Conservation (phyloP, 2,797 vertebrate species). For the Danio tinwini region DNA sequence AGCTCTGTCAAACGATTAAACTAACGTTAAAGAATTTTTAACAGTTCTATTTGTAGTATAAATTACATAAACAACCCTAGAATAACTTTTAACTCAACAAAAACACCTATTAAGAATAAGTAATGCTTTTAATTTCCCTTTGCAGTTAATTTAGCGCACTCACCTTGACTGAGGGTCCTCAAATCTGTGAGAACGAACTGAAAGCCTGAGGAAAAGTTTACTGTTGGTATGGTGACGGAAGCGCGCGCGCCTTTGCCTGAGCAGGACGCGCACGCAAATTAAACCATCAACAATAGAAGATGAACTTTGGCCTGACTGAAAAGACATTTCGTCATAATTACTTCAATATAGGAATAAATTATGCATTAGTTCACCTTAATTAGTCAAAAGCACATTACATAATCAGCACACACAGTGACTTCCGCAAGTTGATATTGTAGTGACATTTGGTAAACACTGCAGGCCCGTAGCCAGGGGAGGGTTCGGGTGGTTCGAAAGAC, state of each 20-base stretch:
- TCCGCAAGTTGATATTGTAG: background rate
- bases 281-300: conserved; percentile 1
- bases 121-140: background rate
- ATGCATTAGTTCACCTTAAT: background rate
- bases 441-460: too few species aligned
- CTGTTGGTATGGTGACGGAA: background rate
- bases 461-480: too few species aligned
- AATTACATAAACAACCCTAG: background rate
- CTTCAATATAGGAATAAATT: background rate
- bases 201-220: conserved; percentile 56
- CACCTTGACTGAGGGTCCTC: conserved; percentile 58
- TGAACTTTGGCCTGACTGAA: background rate
- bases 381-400: background rate
- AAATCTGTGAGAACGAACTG: conserved; percentile 1
- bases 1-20: background rate
- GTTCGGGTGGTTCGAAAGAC: too few species aligned
- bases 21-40: background rate
- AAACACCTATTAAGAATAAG: background rate
- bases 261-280: background rate
- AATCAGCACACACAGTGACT: background rate
- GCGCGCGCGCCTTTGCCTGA: background rate
- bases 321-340: background rate
- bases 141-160: conserved; percentile 38
- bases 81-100: background rate
- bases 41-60: background rate